Evolutionary conservation across 2,797 vertebrate species (phyloP), one percentile per base, ranked within the genome.

Genomic region (Cirrhinus molitorella): DNA sequence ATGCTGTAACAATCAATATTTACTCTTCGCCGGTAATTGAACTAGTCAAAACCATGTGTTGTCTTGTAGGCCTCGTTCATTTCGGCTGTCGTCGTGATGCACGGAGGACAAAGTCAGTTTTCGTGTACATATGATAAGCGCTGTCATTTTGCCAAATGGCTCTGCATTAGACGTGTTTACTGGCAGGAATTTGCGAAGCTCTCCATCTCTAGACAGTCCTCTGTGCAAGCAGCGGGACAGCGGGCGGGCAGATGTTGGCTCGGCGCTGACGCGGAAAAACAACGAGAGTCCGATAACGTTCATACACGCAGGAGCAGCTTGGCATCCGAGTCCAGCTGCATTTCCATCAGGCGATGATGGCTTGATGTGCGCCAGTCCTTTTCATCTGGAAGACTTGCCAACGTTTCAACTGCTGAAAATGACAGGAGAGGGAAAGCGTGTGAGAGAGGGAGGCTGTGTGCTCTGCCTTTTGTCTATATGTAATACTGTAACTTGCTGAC

Each of bases 1-100:
- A 89, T 88, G 89, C 80, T 88, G 88, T 90, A 91, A 91, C 89
- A 89, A 90, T 92, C 91, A 91, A 92, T 92, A 91, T 93, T 92
- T 90, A 91, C 90, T 89, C 87, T 84, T 85, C 88, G 81, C 63
- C 87, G 28, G 85, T 82, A 89, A 88, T 85, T 25, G 34, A 88
- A 85, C 85, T 88, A 92, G 88, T 92, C 83, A 80, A 81, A 93
- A 92, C 86, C 91, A 90, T 88, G 89, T 92, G 91, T 90, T 83
- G 86, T 88, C 85, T 89, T 73, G n/a, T 63, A 89, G 91, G 88
- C 85, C 51, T 8, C 47, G 59, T 85, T 87, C 87, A 87, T 90
- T 91, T 57, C 81, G 89, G 83, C 89, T 84, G 78, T 91, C 91
- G 89, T 84, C 43, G 81, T 67, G 45, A n/a, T 77, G 23, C 85